phyloP scores from a whole-genome alignment of 2,888 invertebrate species.

The Phytoseiulus persimilis region DNA sequence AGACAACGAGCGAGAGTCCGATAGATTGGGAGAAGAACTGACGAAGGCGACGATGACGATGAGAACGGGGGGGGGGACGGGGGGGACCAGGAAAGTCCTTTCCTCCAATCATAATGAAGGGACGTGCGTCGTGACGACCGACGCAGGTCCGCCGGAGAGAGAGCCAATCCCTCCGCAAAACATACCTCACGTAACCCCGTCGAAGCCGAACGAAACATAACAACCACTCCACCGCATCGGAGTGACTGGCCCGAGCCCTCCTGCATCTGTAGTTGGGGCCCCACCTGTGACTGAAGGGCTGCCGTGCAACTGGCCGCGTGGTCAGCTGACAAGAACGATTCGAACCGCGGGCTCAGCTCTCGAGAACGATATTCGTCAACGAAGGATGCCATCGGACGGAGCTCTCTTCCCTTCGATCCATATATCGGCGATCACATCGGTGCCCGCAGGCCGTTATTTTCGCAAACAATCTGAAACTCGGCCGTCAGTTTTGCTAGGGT shows the following conservation, averaged over 20 bases:
- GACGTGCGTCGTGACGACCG: background rate
- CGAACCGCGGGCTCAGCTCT: too few species aligned
- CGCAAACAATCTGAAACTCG: too few species aligned
- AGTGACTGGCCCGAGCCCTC: too few species aligned
- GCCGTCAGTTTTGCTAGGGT: background rate
- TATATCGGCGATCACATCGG: too few species aligned
- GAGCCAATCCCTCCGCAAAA: background rate
- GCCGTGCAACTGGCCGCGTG: too few species aligned
- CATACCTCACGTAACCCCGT: background rate
- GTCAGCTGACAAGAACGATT: too few species aligned
- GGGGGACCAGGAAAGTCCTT: background rate
- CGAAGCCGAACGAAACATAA: background rate
- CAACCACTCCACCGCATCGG: background rate
- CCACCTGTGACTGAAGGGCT: too few species aligned
- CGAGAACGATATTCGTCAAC: too few species aligned
- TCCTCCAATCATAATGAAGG: background rate
- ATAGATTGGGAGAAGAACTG: background rate
- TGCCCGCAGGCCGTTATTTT: too few species aligned
- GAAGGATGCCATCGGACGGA: too few species aligned
- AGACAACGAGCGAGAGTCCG: background rate
- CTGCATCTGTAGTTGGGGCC: too few species aligned
- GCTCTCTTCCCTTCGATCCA: too few species aligned
- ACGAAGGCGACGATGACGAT: background rate
- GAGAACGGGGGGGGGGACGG: background rate
- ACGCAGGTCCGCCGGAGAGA: background rate